These are phyloP conservation scores for Leucophora obtusa DNA, from an alignment of 2,888 invertebrate genomes.

Conservation along the genomic window DNA sequence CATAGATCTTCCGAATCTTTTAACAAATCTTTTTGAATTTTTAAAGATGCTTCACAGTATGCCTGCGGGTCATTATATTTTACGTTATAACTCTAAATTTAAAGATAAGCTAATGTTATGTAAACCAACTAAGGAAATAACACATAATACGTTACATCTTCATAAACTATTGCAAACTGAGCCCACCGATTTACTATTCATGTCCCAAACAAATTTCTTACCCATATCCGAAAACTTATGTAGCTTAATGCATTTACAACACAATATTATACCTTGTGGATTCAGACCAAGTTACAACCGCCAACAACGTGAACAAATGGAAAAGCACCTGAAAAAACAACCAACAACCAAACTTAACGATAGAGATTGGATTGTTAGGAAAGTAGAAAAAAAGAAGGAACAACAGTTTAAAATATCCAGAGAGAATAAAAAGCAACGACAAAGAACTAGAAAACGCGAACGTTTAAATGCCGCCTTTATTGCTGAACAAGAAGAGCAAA, in stretches of 20 bases:
- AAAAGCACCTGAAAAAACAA: not conserved
- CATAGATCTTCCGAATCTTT: slow-evolving; percentile 66
- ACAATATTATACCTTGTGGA: slow-evolving; percentile 70
- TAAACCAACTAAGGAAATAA: slow-evolving; percentile 63
- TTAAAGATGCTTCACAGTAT: slow-evolving; percentile 68
- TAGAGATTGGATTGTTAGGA: not conserved
- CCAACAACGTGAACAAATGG: not conserved
- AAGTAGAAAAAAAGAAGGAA: not conserved
- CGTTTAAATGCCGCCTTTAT: not conserved
- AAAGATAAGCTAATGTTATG: slow-evolving; percentile 72
- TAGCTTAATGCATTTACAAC: slow-evolving; percentile 69
- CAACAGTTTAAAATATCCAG: not conserved
- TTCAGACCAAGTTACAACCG: slow-evolving; percentile 65
- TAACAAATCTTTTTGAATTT: slow-evolving; percentile 70
- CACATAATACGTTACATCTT: slow-evolving; percentile 68
- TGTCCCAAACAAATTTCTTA: slow-evolving; percentile 67
- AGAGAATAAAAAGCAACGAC: not conserved
- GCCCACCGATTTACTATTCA: slow-evolving; percentile 70
- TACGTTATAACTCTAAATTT: slow-evolving; percentile 71
- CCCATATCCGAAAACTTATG: slow-evolving; percentile 70
- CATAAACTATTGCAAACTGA: slow-evolving; percentile 65
- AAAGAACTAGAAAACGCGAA: slow-evolving; percentile 10
- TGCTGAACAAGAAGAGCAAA: not conserved
- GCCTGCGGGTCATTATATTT: slow-evolving; percentile 69
- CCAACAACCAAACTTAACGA: not conserved